Base-by-base conservation (phyloP, 2,797 vertebrate genomes). In the Mionectes olivaceus region DNA sequence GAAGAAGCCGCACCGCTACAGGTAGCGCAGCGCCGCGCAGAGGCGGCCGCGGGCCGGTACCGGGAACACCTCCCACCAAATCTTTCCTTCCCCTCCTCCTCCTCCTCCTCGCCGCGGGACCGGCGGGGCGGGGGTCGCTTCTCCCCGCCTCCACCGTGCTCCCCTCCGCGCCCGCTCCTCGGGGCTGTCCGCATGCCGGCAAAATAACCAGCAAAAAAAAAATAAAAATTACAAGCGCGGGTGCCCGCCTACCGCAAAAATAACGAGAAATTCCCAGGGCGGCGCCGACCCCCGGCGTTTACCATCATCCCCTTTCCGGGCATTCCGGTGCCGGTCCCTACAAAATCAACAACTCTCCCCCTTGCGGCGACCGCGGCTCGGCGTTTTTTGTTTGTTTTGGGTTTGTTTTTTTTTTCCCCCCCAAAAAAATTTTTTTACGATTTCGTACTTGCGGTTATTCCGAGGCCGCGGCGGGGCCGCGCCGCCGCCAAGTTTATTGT, bases 1-100 rank as follows among this genome's bases (percentile, higher is more conserved):
- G 94, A 98, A 98, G 98, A 98, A 98, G 76, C 98, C 98, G 75
- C 98, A 98, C 67, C 98, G 98, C 77, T 98, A 98, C 98, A 97
- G 98, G 98, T 98, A 98, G 49, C 79, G 43, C 76, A 93, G 85
- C 84, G 57, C 83, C 69, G 55, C 87, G 86, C 93, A 65, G 10
- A 43, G 93, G 93, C 83, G 53, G 71, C 56, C 1, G 11, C 41
- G 49, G 44, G 39, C 32, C 68, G 28, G 18, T 19, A 60, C 55
- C 55, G 50, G 75, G 8, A 6, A 14, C 21, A 8, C 22, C 8
- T 10, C 50, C 10, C 11, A 49, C 28, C 50, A 35, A 46, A 80
- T 19, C 10, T 21, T 13, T 16, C 25, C 11, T 39, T 10, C 10
- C 13, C 47, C 35, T 35, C 35, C 35, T 35, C 35, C 35, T 35